Evolutionary conservation across 2,113 vertebrate genomes (phyloP).

Genomic region (Cottus gobio): DNA sequence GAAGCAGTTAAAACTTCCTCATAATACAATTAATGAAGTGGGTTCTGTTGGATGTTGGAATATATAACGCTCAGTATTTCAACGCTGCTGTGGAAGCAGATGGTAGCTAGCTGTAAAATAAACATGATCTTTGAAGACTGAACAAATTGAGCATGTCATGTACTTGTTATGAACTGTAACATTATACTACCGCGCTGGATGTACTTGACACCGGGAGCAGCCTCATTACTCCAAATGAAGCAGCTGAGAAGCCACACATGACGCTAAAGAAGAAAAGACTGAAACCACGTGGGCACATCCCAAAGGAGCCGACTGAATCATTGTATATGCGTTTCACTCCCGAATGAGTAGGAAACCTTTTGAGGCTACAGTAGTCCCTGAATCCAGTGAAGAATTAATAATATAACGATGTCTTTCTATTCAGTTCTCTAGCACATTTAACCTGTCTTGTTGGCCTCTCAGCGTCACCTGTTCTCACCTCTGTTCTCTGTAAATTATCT

Average conservation of each 20-base stretch:
- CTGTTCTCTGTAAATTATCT: neutral
- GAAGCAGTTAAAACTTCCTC: no score
- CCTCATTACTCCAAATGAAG: neutral
- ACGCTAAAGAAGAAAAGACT: constrained; percentile 14
- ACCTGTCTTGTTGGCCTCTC: neutral
- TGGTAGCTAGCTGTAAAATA: neutral
- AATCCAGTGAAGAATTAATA: neutral
- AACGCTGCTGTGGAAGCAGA: neutral
- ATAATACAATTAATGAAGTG: neutral
- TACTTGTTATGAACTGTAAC: neutral
- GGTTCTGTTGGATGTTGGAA: neutral
- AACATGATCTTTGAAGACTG: neutral
- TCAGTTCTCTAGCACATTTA: neutral
- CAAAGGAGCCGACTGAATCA: constrained; percentile 12
- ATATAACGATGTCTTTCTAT: neutral
- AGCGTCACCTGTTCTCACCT: neutral
- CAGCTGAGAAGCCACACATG: neutral
- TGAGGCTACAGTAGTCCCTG: neutral
- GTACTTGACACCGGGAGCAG: neutral
- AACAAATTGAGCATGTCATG: neutral
- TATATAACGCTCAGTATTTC: neutral
- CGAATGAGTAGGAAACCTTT: neutral
- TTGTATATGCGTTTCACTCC: neutral
- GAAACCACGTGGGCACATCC: constrained; percentile 8
- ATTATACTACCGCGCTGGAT: neutral